Conservation (phyloP, 1,140 invertebrate genomes). For the Bombus waltoni region DNA sequence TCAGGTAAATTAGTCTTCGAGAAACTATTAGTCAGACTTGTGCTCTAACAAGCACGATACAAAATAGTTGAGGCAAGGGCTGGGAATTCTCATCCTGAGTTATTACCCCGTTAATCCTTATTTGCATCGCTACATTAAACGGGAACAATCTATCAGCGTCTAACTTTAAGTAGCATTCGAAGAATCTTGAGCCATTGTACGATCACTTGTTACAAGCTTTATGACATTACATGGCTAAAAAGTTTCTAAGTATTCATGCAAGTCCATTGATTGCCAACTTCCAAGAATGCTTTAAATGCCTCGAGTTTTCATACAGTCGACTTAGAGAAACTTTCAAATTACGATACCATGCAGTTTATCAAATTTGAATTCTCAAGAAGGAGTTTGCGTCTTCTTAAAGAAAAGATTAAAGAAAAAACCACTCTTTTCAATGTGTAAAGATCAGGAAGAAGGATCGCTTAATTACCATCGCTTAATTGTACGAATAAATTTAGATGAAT, state of each 20-base stretch:
- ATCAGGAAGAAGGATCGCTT: too few species aligned
- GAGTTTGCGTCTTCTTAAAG: too few species aligned
- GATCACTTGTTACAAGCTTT: constrained; percentile 1
- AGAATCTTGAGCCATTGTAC: neutral
- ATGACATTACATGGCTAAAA: neutral
- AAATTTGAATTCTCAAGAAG: too few species aligned
- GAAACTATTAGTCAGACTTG: neutral
- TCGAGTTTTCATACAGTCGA: too few species aligned
- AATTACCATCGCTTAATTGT: too few species aligned
- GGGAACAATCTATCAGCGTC: neutral
- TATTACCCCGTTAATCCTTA: neutral
- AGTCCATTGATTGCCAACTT: neutral
- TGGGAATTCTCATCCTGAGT: neutral
- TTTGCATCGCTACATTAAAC: constrained; percentile 3
- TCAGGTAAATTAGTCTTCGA: neutral
- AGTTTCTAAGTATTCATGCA: neutral
- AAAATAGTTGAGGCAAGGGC: neutral
- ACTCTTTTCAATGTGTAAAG: too few species aligned
- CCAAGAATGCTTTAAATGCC: neutral
- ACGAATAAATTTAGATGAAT: too few species aligned
- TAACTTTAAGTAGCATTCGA: neutral
- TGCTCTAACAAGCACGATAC: neutral
- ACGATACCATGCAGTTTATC: too few species aligned
- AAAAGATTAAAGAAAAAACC: too few species aligned
- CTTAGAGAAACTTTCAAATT: too few species aligned